Evolutionary conservation across 2,888 invertebrate species (phyloP), one percentile per base, ranked within the genome.

Genomic region (Parapristionchus giblindavisi): DNA sequence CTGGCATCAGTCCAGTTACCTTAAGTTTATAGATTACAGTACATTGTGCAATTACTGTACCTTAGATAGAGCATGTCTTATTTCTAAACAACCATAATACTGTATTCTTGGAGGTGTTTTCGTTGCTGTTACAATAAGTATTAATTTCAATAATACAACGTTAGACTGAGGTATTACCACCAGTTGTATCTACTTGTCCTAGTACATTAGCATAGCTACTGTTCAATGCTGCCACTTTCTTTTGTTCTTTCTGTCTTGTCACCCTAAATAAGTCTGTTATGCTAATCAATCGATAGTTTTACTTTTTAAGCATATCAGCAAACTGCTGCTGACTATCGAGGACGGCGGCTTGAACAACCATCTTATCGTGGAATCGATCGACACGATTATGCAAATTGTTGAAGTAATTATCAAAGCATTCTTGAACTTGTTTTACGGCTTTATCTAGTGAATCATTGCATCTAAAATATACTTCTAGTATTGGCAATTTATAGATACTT

Each of bases 291-390:
- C 40, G 27, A 40, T 11, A 14, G 3, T 6, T 40, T 40, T 17
- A 63, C 63, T 63, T 63, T 63, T 40, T 63, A 27, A 63, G 40
- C 40, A 63, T 27, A 40, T 63, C 63, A n/a, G 43, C 63, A 40
- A 63, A 40, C 24, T 63, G 32, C 29, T 40, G 38, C 63, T 63
- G 63, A 40, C 63, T 63, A 38, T 63, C 63, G 63, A 63, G 38
- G 40, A 63, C 43, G 29, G 27, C 43, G 40, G 43, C 38, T 63
- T 63, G 63, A 40, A 40, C 32, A 40, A 27, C 63, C 63, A 63
- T 63, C 34, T 40, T 38, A 4, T 27, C 63, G 29, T 63, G 63
- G 63, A 63, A 63, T 40, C 63, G 63, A 63, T 14, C 27, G 24
- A 24, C 29, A 1, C 63, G 63, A 38, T n/a, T 14, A 27, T 63